Evolutionary conservation across 2,113 vertebrate species (phyloP).

Genomic region (Aptenodytes forsteri): DNA sequence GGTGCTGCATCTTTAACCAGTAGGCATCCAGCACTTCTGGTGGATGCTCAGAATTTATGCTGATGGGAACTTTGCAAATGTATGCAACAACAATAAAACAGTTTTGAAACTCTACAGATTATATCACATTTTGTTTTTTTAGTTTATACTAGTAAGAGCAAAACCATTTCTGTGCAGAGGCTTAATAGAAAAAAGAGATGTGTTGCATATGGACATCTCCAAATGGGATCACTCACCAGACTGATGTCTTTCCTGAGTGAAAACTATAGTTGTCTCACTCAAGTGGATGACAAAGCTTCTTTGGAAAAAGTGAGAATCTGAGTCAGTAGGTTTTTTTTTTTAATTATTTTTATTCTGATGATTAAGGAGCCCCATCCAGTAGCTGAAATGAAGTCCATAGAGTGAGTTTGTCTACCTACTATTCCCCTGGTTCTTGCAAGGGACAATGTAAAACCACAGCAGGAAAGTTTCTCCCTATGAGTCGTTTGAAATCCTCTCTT

Average conservation of each 20-base stretch:
- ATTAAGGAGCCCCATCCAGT: neutral
- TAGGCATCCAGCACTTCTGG: neutral
- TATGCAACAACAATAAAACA: neutral
- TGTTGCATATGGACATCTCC: neutral
- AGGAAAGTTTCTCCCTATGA: neutral
- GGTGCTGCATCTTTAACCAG: neutral
- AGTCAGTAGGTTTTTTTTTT: neutral
- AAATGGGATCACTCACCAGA: neutral
- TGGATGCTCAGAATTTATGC: neutral
- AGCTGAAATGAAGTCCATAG: neutral
- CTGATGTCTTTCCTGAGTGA: neutral
- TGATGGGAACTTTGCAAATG: neutral
- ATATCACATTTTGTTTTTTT: neutral
- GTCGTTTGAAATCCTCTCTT: constrained; percentile 12
- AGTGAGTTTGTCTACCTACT: constrained; percentile 5
- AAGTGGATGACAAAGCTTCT: neutral
- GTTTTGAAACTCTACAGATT: neutral
- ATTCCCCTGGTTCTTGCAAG: constrained; percentile 1
- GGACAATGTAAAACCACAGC: neutral
- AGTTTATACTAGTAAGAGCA: neutral
- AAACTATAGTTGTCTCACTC: neutral
- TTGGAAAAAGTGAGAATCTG: neutral
- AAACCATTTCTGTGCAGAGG: neutral
- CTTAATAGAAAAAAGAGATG: neutral
- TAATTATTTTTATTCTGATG: neutral